Conservation (phyloP, 2,797 vertebrate species). For the Gadopsis bispinosus region DNA sequence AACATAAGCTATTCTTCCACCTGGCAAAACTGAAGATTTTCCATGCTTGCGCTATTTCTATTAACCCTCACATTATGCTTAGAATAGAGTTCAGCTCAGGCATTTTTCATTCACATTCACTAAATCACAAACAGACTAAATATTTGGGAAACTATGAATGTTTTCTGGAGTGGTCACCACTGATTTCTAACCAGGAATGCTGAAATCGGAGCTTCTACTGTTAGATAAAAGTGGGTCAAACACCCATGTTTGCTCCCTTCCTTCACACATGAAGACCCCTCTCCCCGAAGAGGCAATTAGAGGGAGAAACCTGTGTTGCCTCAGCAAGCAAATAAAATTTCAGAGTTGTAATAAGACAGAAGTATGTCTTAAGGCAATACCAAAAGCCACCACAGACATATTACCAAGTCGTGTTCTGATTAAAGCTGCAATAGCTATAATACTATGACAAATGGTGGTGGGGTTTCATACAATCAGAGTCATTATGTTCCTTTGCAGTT, state of each 20-base stretch:
- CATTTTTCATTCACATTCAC: not conserved
- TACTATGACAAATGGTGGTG: constrained; percentile 56
- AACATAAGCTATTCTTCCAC: not conserved
- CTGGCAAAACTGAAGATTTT: constrained; percentile 7
- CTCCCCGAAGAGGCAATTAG: constrained; percentile 81
- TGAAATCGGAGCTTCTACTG: not conserved
- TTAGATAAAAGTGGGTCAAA: constrained; percentile 63
- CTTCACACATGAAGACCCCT: constrained; percentile 52
- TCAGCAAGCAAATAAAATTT: constrained; percentile 66
- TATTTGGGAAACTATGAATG: not conserved
- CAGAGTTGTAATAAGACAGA: constrained; percentile 67
- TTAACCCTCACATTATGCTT: not conserved
- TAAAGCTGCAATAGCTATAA: constrained; percentile 56
- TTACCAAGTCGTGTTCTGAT: constrained; percentile 46
- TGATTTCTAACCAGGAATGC: too few species aligned
- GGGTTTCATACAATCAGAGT: constrained; percentile 34
- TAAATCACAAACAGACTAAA: not conserved
- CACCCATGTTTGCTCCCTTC: constrained; percentile 45
- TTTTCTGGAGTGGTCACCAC: too few species aligned
- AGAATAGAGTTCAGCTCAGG: not conserved
- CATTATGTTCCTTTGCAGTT: constrained; percentile 47
- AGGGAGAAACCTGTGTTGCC: constrained; percentile 64
- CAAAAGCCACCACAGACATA: constrained; percentile 48
- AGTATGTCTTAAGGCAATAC: constrained; percentile 65
- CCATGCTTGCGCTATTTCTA: not conserved